Conservation (phyloP, 2,113 vertebrate species). For the Sinocyclocheilus rhinocerous region DNA sequence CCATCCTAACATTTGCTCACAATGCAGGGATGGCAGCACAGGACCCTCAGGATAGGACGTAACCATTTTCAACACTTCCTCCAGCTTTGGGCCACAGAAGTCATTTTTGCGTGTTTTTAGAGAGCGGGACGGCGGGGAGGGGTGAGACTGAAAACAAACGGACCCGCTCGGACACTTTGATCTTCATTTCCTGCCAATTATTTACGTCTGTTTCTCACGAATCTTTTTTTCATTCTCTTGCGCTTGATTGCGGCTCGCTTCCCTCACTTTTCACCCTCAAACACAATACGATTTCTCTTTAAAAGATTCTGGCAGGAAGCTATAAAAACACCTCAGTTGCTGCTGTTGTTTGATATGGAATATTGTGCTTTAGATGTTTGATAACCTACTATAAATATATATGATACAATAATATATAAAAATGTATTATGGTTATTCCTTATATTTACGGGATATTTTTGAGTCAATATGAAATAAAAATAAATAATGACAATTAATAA, state of each 20-base stretch:
- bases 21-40: conserved; percentile 69
- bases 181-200: conserved; percentile 80
- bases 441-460: background rate
- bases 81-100: conserved; percentile 50
- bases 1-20: conserved; percentile 45
- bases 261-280: conserved; percentile 68
- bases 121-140: conserved; percentile 61
- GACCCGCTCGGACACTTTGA: conserved; percentile 74
- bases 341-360: background rate
- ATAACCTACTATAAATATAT: background rate
- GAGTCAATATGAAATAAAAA: background rate
- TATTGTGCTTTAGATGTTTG: background rate
- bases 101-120: conserved; percentile 75
- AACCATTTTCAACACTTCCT: conserved; percentile 76
- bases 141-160: conserved; percentile 79
- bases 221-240: conserved; percentile 65
- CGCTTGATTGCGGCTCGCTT: conserved; percentile 74
- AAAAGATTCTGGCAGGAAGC: conserved; percentile 69
- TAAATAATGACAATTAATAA: background rate
- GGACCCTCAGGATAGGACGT: conserved; percentile 77
- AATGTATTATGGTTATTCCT: background rate
- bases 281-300: conserved; percentile 71
- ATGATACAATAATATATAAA: background rate
- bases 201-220: conserved; percentile 82
- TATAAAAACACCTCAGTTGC: background rate